phyloP scores from a whole-genome alignment of 2,888 invertebrate genomes.

The Acleris cristana region DNA sequence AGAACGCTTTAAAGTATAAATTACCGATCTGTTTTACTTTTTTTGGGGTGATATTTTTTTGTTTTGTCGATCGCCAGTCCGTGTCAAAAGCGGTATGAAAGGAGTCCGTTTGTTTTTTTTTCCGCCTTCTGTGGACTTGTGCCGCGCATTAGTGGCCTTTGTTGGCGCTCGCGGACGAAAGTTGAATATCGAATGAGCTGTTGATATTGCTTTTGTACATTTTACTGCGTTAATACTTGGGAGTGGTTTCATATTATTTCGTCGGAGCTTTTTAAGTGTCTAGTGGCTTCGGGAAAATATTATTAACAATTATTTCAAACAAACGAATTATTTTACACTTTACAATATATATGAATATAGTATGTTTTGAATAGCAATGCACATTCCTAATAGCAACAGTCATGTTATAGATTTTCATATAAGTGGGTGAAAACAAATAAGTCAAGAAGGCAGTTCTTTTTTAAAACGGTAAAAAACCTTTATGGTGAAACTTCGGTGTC shows the following conservation, averaged over 20 bases:
- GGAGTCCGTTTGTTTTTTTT: constrained; percentile 53
- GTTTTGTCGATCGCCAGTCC: constrained; percentile 32
- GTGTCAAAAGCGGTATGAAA: constrained; percentile 37
- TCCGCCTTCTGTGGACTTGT: constrained; percentile 77
- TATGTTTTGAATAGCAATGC: too few relatives aligned
- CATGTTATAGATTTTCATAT: too few relatives aligned
- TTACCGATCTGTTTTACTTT: constrained; percentile 5
- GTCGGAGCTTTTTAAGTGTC: neutral
- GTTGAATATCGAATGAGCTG: constrained; percentile 53
- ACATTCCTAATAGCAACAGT: too few relatives aligned
- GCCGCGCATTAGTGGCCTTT: constrained; percentile 79
- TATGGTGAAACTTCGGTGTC: too few relatives aligned
- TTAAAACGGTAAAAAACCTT: too few relatives aligned
- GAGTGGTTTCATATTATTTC: constrained; percentile 19
- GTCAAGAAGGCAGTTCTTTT: too few relatives aligned
- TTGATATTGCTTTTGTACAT: constrained; percentile 32
- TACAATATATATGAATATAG: too few relatives aligned
- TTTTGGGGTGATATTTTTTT: constrained; percentile 15
- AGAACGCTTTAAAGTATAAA: neutral
- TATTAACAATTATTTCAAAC: too few relatives aligned
- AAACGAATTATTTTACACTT: too few relatives aligned
- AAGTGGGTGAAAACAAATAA: too few relatives aligned
- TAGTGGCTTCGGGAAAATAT: too few relatives aligned
- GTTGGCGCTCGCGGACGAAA: constrained; percentile 75
- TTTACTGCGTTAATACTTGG: constrained; percentile 16